Conservation (phyloP, 2,797 vertebrate species). For the Eulemur coronatus region DNA sequence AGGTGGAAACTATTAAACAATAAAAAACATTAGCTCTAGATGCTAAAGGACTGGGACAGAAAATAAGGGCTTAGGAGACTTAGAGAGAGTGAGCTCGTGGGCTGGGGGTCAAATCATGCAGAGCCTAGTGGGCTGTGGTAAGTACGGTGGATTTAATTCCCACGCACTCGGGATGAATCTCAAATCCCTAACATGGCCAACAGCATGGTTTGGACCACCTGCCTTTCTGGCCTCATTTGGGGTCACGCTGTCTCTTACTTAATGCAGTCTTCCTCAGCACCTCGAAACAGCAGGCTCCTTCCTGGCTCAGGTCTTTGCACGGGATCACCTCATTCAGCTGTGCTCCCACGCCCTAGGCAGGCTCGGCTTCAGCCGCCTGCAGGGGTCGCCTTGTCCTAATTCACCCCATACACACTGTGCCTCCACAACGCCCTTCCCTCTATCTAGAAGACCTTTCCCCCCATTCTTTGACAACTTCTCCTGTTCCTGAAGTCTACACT, state of each 20-base stretch:
- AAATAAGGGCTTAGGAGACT: background rate
- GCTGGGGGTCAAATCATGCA: background rate
- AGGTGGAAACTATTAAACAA: background rate
- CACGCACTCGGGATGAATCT: background rate
- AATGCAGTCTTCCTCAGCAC: background rate
- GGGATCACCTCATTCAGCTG: background rate
- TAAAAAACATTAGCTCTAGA: background rate
- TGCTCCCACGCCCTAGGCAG: background rate
- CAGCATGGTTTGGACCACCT: rapidly evolving
- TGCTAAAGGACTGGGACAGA: background rate
- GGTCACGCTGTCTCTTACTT: background rate
- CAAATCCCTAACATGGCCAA: background rate
- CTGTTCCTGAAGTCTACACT: background rate
- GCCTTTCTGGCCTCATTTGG: background rate
- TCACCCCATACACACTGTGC: background rate
- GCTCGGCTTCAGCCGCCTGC: background rate
- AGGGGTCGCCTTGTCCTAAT: background rate
- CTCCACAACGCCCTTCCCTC: rapidly evolving
- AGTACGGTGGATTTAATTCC: background rate
- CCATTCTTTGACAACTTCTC: background rate
- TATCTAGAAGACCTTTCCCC: background rate
- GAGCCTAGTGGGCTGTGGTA: background rate
- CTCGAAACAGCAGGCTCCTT: background rate
- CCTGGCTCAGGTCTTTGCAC: background rate
- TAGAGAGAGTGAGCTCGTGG: background rate